Percentiles rank a stretch among this genome's conserved stretches.
phyloP scores from a whole-genome alignment of 2,113 vertebrate species.

The Jacana jacana region DNA sequence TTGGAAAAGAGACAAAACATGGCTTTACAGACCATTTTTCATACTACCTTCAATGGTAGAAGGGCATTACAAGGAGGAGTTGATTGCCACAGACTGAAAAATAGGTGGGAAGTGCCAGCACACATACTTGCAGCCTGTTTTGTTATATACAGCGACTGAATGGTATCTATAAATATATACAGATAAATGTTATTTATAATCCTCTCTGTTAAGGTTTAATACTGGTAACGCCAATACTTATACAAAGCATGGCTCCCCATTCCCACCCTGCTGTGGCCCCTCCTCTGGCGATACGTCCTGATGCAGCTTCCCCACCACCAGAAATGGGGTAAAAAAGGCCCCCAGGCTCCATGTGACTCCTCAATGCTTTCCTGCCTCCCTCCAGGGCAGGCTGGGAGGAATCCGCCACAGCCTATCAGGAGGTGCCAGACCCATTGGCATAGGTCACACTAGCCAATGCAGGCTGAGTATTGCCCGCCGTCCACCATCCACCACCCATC shows the following conservation, averaged over 20 bases:
- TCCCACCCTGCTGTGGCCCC: rapidly evolving
- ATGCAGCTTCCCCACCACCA: background rate
- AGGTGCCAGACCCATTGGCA: background rate
- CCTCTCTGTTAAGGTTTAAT: background rate
- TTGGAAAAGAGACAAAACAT: background rate
- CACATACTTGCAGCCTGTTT: background rate
- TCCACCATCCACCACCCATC: too few species aligned
- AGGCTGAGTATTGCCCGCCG: rapidly evolving
- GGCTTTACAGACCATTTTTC: background rate
- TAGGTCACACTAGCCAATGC: rapidly evolving
- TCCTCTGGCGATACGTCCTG: rapidly evolving
- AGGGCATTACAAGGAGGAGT: background rate
- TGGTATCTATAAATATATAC: background rate
- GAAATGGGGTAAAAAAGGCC: too few species aligned
- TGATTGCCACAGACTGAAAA: background rate
- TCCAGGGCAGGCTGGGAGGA: background rate
- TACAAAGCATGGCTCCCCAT: rapidly evolving
- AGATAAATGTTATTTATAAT: background rate
- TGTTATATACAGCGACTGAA: background rate
- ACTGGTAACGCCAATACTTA: background rate
- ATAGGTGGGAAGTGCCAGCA: background rate
- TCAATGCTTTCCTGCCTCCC: background rate
- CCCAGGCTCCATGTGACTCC: too few species aligned
- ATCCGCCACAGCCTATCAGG: rapidly evolving
- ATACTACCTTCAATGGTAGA: background rate